phyloP scores from a whole-genome alignment of 2,888 invertebrate species.

The Stenchaetothrips biformis region DNA sequence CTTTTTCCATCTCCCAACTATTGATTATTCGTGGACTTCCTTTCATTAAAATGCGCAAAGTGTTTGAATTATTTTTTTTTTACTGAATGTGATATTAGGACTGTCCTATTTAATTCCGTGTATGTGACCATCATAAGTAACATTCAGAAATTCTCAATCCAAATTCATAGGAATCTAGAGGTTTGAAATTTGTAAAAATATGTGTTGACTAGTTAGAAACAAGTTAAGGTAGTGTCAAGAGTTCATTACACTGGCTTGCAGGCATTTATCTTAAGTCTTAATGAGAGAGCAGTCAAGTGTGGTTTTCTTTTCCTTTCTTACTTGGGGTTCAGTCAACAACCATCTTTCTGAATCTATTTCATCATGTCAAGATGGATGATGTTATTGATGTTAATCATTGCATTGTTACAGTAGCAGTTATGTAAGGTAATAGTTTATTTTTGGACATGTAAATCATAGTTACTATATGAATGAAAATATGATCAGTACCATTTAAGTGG shows the following conservation, averaged over 20 bases:
- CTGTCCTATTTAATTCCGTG: background rate
- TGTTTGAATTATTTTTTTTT: background rate
- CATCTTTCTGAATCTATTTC: background rate
- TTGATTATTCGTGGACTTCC: background rate
- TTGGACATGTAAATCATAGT: conserved; percentile 9
- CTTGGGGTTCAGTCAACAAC: too few relatives aligned
- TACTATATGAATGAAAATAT: background rate
- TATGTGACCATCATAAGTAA: background rate
- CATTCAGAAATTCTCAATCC: background rate
- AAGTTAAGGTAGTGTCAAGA: background rate
- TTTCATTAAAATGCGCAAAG: background rate
- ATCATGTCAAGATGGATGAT: background rate
- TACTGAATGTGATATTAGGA: background rate
- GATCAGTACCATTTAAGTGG: background rate
- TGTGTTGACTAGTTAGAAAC: background rate
- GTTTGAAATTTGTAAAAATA: background rate
- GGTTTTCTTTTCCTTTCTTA: too few relatives aligned
- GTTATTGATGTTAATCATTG: conserved; percentile 12
- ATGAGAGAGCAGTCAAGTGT: too few relatives aligned
- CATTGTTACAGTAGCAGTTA: conserved; percentile 21
- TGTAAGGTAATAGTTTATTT: conserved; percentile 25
- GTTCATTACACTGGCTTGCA: background rate
- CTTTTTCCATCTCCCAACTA: background rate
- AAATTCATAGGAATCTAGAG: background rate
- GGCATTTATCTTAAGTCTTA: too few relatives aligned